Evolutionary conservation across 1,140 invertebrate species (phyloP), one percentile per base, ranked within the genome.

Genomic region (Drosophila trapezifrons): DNA sequence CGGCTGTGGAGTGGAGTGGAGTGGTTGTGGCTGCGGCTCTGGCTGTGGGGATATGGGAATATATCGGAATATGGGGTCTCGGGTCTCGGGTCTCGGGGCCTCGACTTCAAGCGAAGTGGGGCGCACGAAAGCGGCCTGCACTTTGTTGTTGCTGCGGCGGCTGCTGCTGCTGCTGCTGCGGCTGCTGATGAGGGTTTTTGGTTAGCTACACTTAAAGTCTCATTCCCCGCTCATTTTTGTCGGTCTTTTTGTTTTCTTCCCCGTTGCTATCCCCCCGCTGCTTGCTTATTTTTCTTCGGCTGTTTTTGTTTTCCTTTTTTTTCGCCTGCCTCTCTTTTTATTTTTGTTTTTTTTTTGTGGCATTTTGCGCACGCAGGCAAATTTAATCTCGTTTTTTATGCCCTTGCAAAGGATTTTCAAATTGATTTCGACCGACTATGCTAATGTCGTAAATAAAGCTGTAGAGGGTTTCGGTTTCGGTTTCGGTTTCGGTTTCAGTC

Each of bases 371-470:
- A 86, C 69, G 76, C 83, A 87, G 83, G 71, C 83, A 87, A 87
- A 89, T 89, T 87, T 86, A 69, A 80, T 55, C 63, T 69, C 66
- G 58, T 82, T 76, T 85, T 81, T 76, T 54, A 76, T 80, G 85
- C 80, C 66, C 72, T 78, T 77, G 67, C 77, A 84, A 89, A 89
- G 85, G 84, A 89, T 89, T 89, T 89, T 89, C 74, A 84, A 89
- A 87, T 83, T 87, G 79, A 89, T 87, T 87, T 83, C 60, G 40
- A 9, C 8, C 59, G 55, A 59, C 47, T 83, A 87, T 89, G 84
- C 84, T 65, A 87, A 87, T 87, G 84, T 71, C 84, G 77, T 78
- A 87, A 87, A 87, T 89, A 83, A 89, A 89, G 84, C 74, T 74
- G 75, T 86, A 75, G 70, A 55, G 46, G 47, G 43, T 29, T 37